Evolutionary conservation across 2,797 vertebrate genomes (phyloP), one percentile per base, ranked within the genome.

Genomic region (Malurus leucopterus): DNA sequence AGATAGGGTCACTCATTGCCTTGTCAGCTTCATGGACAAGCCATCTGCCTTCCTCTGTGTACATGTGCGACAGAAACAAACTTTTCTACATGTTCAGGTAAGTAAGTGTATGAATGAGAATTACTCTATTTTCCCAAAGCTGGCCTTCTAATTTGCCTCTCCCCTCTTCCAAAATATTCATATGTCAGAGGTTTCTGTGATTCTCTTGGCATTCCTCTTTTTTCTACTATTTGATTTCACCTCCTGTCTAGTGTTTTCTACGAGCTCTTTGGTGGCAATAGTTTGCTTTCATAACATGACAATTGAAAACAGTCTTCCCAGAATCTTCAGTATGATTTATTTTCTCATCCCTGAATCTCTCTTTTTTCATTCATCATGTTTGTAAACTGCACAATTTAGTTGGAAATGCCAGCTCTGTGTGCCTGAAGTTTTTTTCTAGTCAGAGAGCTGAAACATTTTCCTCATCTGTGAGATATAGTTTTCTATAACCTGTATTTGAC

Each of bases 81-180:
- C 18, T 78, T 58, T 46, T 55, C 21, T 18, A 36, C 11, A 3
- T 10, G 8, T 78, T 61, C 1, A 6, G 30, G 21, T 40, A 62
- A 4, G 12, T 13, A 78, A 53, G 22, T 6, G 2, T 17, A 36
- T 27, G 34, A 62, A 62, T 27, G 18, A 67, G 30, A 85, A 59
- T 2, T 29, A 46, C 8, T 21, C 1, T 1, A 40, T 87, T 75
- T 46, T 9, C 9, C 2, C 8, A 8, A 15, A 34, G 2, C 6
- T 64, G 12, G 9, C 15, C 14, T 79, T 79, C 30, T 44, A 65
- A 61, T 62, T 78, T 71, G 34, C 8, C 4, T 72, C 11, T 69
- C 2, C 2, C 12, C 7, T 84, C 8, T 40, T 75, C 75, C 34
- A 49, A 44, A 36, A 6, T 14, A 72, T 79, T 73, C 23, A 24